Conservation (phyloP, 2,797 vertebrate genomes). For the Falco rusticolus region DNA sequence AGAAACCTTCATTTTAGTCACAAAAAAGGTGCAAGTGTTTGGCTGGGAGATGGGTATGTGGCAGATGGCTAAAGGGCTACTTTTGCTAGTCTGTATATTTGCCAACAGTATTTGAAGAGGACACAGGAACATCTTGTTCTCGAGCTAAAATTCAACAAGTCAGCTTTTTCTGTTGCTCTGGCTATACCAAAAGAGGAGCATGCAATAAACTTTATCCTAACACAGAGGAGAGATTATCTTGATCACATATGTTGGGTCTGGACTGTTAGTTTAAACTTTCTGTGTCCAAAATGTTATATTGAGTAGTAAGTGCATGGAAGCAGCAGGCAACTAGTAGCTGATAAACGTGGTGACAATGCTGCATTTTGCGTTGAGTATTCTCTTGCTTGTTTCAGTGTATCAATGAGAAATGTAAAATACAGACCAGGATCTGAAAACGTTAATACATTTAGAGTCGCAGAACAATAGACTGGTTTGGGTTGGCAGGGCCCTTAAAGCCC, state of each 20-base stretch:
- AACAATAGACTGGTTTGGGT: no score
- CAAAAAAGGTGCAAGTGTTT: not conserved
- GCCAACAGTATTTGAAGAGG: conserved; percentile 4
- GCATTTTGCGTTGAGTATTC: not conserved
- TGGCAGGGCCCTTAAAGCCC: no score
- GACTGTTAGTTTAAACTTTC: not conserved
- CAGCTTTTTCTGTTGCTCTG: not conserved
- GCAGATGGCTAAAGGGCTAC: conserved; percentile 21
- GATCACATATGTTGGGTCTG: not conserved
- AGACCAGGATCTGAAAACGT: not conserved
- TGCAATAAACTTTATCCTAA: not conserved
- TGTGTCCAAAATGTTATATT: not conserved
- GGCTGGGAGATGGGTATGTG: not conserved
- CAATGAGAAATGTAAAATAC: not conserved
- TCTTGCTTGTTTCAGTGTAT: not conserved
- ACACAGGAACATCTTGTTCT: conserved; percentile 55
- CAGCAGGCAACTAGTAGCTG: not conserved
- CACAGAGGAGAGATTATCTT: not conserved
- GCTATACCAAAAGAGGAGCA: not conserved
- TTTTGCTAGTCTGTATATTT: conserved; percentile 16
- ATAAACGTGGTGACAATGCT: not conserved
- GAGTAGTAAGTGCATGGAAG: not conserved
- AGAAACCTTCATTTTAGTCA: not conserved
- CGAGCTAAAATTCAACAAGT: conserved; percentile 13
- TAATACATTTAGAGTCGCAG: not conserved